Conservation (phyloP, 2,113 vertebrate genomes). For the Eclectus roratus region DNA sequence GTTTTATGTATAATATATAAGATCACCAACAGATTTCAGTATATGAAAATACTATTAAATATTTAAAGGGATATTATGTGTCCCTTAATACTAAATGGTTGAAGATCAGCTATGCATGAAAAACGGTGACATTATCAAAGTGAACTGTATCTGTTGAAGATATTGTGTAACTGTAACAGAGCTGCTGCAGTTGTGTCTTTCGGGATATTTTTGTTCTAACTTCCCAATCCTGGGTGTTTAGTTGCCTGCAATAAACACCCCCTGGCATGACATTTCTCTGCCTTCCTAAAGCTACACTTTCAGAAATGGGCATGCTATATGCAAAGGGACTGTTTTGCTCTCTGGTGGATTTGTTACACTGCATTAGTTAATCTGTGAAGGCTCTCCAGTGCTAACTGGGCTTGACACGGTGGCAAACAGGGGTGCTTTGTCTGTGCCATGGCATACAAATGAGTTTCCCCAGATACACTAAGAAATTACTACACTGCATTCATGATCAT, state of each 20-base stretch:
- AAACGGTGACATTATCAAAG: not conserved
- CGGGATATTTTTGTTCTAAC: not conserved
- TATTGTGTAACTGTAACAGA: not conserved
- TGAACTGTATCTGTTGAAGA: not conserved
- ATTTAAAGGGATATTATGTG: conserved; percentile 28
- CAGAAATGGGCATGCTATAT: not conserved
- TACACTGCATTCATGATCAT: not conserved
- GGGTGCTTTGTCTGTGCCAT: not conserved
- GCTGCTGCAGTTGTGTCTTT: not conserved
- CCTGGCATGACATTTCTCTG: not conserved
- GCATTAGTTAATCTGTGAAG: not conserved
- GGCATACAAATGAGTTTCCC: not conserved
- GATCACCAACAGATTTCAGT: not conserved
- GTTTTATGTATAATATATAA: not conserved
- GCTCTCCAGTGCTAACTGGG: not conserved
- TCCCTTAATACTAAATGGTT: not conserved
- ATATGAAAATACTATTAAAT: conserved; percentile 8
- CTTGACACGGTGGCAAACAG: not conserved
- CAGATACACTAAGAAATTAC: not conserved
- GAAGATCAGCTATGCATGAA: not conserved
- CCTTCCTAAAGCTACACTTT: not conserved
- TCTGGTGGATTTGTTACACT: not conserved
- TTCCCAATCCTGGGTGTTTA: not conserved
- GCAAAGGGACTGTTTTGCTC: not conserved
- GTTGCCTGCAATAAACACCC: not conserved